phyloP scores from a whole-genome alignment of 2,797 vertebrate species.

The Gymnodraco acuticeps region DNA sequence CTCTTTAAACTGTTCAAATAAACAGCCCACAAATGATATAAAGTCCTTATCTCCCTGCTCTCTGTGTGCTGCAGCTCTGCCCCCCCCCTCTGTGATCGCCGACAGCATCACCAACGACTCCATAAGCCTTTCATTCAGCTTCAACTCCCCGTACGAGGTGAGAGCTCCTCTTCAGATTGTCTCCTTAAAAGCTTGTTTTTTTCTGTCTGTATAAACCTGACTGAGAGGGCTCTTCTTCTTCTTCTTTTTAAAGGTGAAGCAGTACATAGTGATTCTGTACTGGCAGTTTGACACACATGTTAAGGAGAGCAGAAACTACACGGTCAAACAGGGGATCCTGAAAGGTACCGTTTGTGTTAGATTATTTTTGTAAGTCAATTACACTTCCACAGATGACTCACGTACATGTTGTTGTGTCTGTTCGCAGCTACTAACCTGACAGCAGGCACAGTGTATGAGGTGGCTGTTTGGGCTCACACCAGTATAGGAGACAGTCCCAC shows the following conservation, averaged over 20 bases:
- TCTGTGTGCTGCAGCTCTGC: conserved; percentile 84
- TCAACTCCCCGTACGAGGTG: conserved; percentile 88
- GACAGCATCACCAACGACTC: conserved; percentile 85
- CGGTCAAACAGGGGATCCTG: conserved; percentile 80
- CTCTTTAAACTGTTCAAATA: neutral
- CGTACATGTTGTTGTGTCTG: neutral
- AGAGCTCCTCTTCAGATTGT: neutral
- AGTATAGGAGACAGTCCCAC: conserved; percentile 93
- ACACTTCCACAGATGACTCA: neutral
- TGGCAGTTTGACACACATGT: conserved; percentile 95
- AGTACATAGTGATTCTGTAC: conserved; percentile 90
- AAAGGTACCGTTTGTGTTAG: conserved; percentile 80
- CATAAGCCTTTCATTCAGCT: conserved; percentile 88
- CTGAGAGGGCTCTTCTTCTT: neutral
- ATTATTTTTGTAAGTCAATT: neutral
- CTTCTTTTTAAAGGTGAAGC: conserved; percentile 84
- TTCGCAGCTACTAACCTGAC: conserved; percentile 91
- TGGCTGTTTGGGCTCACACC: conserved; percentile 94
- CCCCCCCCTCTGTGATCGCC: conserved; percentile 88
- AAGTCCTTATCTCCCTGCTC: neutral
- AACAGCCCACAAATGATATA: neutral
- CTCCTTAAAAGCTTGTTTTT: neutral
- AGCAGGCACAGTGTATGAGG: conserved; percentile 92
- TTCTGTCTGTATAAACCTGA: neutral
- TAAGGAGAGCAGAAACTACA: conserved; percentile 91